phyloP scores from a whole-genome alignment of 30 jellyfish, hydroid and myxozoan species.

The Sanderia malayensis region DNA sequence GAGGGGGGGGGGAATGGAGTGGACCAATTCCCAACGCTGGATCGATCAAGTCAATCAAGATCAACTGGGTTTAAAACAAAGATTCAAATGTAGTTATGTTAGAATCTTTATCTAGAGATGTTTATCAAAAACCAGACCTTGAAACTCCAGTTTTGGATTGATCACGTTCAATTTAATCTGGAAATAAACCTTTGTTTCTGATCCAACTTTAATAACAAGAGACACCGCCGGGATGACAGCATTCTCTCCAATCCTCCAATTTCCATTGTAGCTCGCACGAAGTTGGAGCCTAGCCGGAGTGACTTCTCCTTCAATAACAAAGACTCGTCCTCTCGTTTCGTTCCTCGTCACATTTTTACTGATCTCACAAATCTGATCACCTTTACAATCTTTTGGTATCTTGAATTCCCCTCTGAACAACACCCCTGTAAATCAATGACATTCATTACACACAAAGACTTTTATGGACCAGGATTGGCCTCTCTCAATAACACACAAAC shows the following conservation, averaged over 20 bases:
- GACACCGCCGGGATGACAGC: constrained; percentile 28
- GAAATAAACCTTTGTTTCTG: constrained; percentile 55
- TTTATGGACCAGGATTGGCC: no score
- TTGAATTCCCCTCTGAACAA: constrained; percentile 53
- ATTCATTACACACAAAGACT: no score
- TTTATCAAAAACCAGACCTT: no score
- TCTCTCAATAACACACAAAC: no score
- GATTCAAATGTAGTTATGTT: no score
- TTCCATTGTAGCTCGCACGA: constrained; percentile 64
- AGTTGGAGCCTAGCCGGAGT: constrained; percentile 55
- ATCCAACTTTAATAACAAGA: constrained; percentile 58
- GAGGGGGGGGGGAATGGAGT: no score
- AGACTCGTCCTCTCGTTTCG: constrained; percentile 35
- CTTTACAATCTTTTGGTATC: constrained; percentile 81
- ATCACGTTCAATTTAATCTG: constrained; percentile 36
- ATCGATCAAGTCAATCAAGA: no score
- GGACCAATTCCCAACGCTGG: no score
- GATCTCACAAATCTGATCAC: constrained; percentile 68
- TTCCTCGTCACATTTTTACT: constrained; percentile 63
- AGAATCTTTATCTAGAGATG: no score
- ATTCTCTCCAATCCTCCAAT: constrained; percentile 56
- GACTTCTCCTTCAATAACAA: constrained; percentile 40
- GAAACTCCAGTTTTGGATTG: constrained; percentile 48
- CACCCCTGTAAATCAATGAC: constrained; percentile 72
- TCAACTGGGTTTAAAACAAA: no score